Conservation (phyloP, 2,888 invertebrate genomes). For the Eulithis testata region DNA sequence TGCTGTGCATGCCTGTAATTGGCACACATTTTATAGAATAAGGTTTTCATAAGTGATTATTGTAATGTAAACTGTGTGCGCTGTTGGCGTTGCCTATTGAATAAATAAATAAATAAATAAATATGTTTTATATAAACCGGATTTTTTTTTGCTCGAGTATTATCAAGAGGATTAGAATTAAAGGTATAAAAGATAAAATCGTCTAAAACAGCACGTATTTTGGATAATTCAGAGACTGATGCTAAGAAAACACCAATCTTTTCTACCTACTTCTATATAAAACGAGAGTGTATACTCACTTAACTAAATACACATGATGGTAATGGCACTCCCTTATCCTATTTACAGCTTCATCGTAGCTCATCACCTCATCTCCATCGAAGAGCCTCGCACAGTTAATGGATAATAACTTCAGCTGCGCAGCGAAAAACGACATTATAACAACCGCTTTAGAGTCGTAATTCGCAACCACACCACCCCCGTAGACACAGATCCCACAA, state of each 20-base stretch:
- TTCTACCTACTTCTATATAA: background rate
- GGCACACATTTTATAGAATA: too few relatives aligned
- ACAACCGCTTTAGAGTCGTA: constrained; percentile 72
- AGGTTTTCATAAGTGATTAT: too few relatives aligned
- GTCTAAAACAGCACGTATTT: too few relatives aligned
- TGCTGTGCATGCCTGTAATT: too few relatives aligned
- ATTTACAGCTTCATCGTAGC: constrained; percentile 49
- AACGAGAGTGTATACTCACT: constrained; percentile 57
- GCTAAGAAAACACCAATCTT: background rate
- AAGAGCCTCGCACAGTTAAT: constrained; percentile 63
- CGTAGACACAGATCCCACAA: constrained; percentile 63
- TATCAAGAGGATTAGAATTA: too few relatives aligned
- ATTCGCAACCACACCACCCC: constrained; percentile 69
- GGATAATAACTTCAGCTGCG: constrained; percentile 66
- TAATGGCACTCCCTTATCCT: constrained; percentile 62
- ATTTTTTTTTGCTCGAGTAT: too few relatives aligned
- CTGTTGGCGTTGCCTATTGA: too few relatives aligned
- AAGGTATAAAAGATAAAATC: too few relatives aligned
- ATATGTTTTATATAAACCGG: too few relatives aligned
- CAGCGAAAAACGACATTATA: constrained; percentile 72
- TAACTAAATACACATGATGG: constrained; percentile 63
- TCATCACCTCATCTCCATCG: constrained; percentile 45
- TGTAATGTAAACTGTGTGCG: too few relatives aligned
- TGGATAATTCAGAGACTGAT: too few relatives aligned
- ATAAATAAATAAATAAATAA: too few relatives aligned